Conservation (phyloP, 2,888 invertebrate species). For the Campoplex capitator region DNA sequence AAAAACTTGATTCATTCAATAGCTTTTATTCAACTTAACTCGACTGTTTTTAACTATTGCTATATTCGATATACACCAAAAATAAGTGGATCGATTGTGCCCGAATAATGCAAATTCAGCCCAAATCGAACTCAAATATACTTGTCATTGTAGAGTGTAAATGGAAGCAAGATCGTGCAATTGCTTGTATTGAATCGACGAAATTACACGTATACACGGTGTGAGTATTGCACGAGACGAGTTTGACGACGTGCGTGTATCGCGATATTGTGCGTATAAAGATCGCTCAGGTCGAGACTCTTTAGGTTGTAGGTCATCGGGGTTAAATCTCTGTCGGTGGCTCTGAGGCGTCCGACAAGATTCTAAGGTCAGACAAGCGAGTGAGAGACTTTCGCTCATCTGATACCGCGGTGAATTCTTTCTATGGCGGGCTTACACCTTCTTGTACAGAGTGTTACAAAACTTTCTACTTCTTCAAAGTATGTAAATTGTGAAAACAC, state of each 20-base stretch:
- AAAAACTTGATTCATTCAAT: neutral
- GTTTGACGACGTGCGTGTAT: slow-evolving; percentile 7
- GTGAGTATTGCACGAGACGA: slow-evolving; percentile 15
- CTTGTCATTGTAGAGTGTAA: neutral
- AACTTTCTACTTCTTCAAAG: neutral
- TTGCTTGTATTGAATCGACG: neutral
- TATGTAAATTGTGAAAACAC: neutral
- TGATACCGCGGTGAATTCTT: slow-evolving; percentile 35
- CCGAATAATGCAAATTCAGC: slow-evolving; percentile 13
- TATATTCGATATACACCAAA: neutral
- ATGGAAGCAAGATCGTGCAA: neutral
- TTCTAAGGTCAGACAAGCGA: slow-evolving; percentile 59
- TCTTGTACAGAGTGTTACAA: slow-evolving; percentile 1
- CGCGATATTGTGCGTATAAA: slow-evolving; percentile 60
- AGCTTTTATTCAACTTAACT: neutral
- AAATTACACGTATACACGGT: neutral
- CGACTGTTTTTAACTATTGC: neutral
- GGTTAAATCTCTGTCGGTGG: slow-evolving; percentile 64
- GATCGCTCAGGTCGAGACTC: slow-evolving; percentile 51
- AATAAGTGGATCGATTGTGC: slow-evolving; percentile 22
- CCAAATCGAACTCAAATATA: neutral
- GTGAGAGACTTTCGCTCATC: slow-evolving; percentile 44
- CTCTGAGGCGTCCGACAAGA: slow-evolving; percentile 37
- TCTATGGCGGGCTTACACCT: neutral
- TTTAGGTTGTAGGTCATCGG: slow-evolving; percentile 68